Percentiles rank a stretch among this genome's conserved stretches.
phyloP scores from a whole-genome alignment of 1,140 invertebrate species.

The Polypedilum vanderplanki region DNA sequence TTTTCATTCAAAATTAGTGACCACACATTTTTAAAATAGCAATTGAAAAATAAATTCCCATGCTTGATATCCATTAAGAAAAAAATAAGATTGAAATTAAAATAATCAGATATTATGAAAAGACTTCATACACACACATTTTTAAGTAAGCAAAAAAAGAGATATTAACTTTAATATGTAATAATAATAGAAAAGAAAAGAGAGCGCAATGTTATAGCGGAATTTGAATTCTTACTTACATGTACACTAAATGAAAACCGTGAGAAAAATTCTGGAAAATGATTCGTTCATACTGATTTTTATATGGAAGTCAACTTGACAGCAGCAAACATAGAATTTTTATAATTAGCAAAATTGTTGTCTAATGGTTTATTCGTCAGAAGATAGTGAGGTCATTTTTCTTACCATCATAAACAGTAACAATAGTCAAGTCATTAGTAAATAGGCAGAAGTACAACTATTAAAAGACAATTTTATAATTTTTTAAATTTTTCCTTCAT shows the following conservation, averaged over 20 bases:
- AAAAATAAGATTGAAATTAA: background rate
- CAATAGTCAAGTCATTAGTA: background rate
- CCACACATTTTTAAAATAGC: background rate
- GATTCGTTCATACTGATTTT: background rate
- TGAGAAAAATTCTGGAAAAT: constrained; percentile 27
- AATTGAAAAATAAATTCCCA: background rate
- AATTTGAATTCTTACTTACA: background rate
- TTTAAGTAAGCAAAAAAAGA: no score
- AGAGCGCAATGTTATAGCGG: background rate
- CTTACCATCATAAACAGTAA: background rate
- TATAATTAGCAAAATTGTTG: constrained; percentile 25
- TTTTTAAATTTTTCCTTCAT: background rate
- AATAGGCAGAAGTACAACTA: background rate
- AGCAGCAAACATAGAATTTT: constrained; percentile 3
- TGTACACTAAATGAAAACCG: constrained; percentile 21
- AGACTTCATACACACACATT: background rate
- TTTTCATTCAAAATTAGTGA: background rate
- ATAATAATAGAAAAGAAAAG: background rate
- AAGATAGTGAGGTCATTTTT: constrained; percentile 21
- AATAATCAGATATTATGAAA: constrained; percentile 7
- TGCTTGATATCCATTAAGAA: background rate
- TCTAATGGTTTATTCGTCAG: background rate
- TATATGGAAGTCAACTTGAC: background rate
- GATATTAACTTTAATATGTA: background rate
- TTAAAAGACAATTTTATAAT: constrained; percentile 11